phyloP scores from a whole-genome alignment of 2,113 vertebrate species.

The Chaenogobius annularis region DNA sequence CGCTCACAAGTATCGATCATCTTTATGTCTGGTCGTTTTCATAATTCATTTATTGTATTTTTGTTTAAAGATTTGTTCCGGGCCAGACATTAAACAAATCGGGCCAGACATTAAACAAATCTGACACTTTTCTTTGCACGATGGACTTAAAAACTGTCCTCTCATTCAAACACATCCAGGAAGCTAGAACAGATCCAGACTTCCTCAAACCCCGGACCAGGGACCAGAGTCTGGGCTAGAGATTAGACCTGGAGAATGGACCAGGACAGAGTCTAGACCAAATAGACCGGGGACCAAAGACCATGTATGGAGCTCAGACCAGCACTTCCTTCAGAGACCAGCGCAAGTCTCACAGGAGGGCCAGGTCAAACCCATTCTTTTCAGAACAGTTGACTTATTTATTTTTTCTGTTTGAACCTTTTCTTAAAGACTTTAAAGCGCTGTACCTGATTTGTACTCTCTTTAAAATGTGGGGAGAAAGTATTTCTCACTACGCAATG shows the following conservation, averaged over 20 bases:
- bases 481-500: too few species aligned
- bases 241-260: background rate
- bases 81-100: background rate
- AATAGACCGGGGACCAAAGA: background rate
- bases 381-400: background rate
- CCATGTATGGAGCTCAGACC: background rate
- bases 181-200: background rate
- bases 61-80: background rate
- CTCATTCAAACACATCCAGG: background rate
- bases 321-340: background rate
- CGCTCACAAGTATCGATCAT: background rate
- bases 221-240: background rate
- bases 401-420: background rate
- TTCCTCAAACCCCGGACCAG: background rate
- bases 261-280: background rate
- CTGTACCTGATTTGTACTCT: too few species aligned
- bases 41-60: constrained; percentile 8
- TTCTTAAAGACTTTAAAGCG: too few species aligned
- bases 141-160: background rate
- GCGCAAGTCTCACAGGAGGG: background rate
- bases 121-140: background rate
- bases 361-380: constrained; percentile 2
- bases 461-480: too few species aligned
- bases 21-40: background rate
- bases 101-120: background rate